Evolutionary conservation across 2,888 invertebrate species (phyloP).

Genomic region (Hyalella azteca): DNA sequence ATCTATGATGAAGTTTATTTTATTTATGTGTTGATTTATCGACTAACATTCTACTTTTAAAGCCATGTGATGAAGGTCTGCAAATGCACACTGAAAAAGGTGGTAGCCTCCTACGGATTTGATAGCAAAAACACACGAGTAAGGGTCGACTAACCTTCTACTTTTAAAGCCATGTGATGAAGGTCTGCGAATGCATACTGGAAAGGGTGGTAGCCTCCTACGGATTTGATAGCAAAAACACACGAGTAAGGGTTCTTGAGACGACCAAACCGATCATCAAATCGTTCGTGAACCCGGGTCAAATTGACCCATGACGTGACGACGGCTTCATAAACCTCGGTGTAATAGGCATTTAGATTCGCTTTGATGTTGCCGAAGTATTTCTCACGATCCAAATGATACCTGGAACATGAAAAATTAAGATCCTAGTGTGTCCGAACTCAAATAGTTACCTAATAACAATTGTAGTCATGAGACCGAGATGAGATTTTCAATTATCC

Average conservation of each 20-base stretch:
- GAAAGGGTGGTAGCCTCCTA: neutral
- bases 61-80: slow-evolving; percentile 8
- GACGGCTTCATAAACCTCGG: neutral
- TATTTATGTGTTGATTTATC: too few relatives aligned
- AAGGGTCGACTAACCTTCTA: neutral
- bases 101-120: neutral
- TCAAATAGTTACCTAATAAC: too few relatives aligned
- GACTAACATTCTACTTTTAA: neutral
- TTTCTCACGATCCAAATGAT: neutral
- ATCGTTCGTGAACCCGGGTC: neutral
- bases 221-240: slow-evolving; percentile 7
- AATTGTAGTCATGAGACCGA: too few relatives aligned
- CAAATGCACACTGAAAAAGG: neutral
- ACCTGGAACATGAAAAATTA: too few relatives aligned
- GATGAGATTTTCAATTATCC: too few relatives aligned
- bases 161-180: slow-evolving; percentile 12
- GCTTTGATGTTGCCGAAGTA: neutral
- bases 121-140: slow-evolving; percentile 3
- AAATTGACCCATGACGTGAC: slow-evolving; percentile 8
- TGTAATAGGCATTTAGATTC: neutral
- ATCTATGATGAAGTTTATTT: too few relatives aligned
- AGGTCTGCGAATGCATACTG: neutral
- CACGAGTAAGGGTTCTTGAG: slow-evolving; percentile 10
- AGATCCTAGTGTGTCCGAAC: too few relatives aligned
- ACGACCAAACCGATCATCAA: neutral